Evolutionary conservation across 1,140 invertebrate species (phyloP), one percentile per base, ranked within the genome.

Genomic region (Zaprionus capensis): DNA sequence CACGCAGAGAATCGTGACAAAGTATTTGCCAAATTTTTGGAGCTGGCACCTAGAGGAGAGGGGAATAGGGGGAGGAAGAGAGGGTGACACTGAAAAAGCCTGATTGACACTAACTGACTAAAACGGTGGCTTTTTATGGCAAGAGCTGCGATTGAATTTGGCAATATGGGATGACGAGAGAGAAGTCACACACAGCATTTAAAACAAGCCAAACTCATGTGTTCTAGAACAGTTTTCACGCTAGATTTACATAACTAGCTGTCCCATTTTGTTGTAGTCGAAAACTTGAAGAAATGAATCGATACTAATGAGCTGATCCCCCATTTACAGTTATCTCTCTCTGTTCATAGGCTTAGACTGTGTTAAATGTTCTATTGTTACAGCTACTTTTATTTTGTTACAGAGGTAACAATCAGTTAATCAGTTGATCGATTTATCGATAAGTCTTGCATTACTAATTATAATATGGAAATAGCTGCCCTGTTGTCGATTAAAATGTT

Each of bases 1-100:
- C 83, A 85, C 83, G 69, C 68, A 73, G 62, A 73, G 62, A 87
- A 82, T 86, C 83, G 82, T 87, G 82, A 87, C 82, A 80, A 87
- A 80, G 75, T 73, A 80, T 82, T 87, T 64, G 76, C 36, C 79
- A 79, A 74, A 76, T 58, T 46, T 38, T 46, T 46, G 41, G n/a
- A 46, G 31, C 31, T 34, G 31, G 9, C 31, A 46, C n/a, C 17
- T n/a, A 4, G 6, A 17, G n/a, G 1, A 2, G 11, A 24, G 20
- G 46, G 44, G 20, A 12, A 1, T 20, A 9, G 44, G 9, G 17
- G 17, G 5, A 0, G 46, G 1, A 5, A 11, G 36, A 36, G 34
- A 15, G 49, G 5, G 7, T 17, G 46, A 22, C n/a, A 55, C 20
- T 41, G 38, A 41, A 17, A 36, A 38, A 26, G n/a, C 17, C 46